These are phyloP conservation scores for Habropoda laboriosa DNA, from an alignment of 1,140 invertebrate species.

Conservation along the genomic window DNA sequence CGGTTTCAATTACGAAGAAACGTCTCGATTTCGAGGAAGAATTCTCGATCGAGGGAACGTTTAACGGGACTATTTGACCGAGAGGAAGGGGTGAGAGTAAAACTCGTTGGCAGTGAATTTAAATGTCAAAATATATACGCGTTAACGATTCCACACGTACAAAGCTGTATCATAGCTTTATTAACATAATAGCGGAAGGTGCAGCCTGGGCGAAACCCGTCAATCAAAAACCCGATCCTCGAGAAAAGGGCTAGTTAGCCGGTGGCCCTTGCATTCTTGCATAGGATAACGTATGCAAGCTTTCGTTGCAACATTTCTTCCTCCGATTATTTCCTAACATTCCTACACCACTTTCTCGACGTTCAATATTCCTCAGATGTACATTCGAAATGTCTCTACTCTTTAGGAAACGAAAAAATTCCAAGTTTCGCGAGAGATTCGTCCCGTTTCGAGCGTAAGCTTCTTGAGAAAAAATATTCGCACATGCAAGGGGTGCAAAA, in stretches of 20 bases:
- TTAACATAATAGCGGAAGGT: constrained; percentile 79
- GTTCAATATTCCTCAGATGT: no score
- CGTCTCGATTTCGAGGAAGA: background rate
- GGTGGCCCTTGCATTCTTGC: constrained; percentile 47
- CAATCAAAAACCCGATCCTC: constrained; percentile 78
- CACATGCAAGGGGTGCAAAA: constrained; percentile 26
- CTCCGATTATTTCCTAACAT: constrained; percentile 12
- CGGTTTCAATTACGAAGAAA: background rate
- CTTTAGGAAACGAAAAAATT: background rate
- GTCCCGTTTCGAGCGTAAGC: background rate
- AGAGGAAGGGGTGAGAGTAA: constrained; percentile 33
- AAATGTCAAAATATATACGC: constrained; percentile 81
- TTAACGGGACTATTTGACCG: background rate
- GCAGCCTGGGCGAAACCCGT: constrained; percentile 69
- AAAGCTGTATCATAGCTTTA: constrained; percentile 78
- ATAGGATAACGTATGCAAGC: constrained; percentile 58
- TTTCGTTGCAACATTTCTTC: constrained; percentile 55
- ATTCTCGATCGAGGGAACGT: background rate
- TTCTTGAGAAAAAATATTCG: background rate
- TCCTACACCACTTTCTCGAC: no score
- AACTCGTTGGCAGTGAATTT: constrained; percentile 72
- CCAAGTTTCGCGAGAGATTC: background rate
- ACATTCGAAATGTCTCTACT: no score
- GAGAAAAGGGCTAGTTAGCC: constrained; percentile 70
- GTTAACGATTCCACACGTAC: constrained; percentile 65